These are phyloP conservation scores for Halichondria panicea DNA, from an alignment of 37 sponge, comb jelly and placozoan species.

Conservation along the genomic window DNA sequence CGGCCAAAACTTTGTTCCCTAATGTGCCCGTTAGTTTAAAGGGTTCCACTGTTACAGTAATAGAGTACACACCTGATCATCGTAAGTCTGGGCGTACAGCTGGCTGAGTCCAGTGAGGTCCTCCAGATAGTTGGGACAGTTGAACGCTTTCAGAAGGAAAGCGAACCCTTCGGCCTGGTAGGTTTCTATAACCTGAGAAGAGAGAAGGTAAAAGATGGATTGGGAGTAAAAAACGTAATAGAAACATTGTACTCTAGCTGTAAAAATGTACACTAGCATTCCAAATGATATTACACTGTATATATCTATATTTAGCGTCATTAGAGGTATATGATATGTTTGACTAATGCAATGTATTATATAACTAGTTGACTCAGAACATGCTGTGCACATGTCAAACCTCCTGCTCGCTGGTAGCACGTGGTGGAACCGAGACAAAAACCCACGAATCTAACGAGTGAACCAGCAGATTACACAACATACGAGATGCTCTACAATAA, in stretches of 20 bases:
- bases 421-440: conserved; percentile 85
- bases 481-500: too few relatives aligned
- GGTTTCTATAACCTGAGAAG: conserved; percentile 58
- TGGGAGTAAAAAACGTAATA: background rate
- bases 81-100: conserved; percentile 73
- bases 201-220: too few relatives aligned
- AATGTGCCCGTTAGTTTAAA: too few relatives aligned
- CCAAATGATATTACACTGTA: too few relatives aligned
- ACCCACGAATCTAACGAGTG: conserved; percentile 98
- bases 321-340: too few relatives aligned
- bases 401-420: conserved; percentile 81
- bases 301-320: too few relatives aligned
- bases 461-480: too few relatives aligned
- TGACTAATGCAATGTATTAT: too few relatives aligned
- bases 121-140: conserved; percentile 86
- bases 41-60: too few relatives aligned
- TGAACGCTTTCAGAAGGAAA: conserved; percentile 95
- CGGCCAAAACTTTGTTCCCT: too few relatives aligned
- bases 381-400: conserved; percentile 94
- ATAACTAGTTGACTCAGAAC: conserved; percentile 69
- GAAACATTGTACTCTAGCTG: too few relatives aligned
- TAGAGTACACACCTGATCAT: conserved; percentile 49
- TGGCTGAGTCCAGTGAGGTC: conserved; percentile 88
- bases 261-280: too few relatives aligned
- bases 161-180: conserved; percentile 79